These are phyloP conservation scores for Serinus canaria DNA, from an alignment of 2,113 vertebrate species.

Conservation along the genomic window DNA sequence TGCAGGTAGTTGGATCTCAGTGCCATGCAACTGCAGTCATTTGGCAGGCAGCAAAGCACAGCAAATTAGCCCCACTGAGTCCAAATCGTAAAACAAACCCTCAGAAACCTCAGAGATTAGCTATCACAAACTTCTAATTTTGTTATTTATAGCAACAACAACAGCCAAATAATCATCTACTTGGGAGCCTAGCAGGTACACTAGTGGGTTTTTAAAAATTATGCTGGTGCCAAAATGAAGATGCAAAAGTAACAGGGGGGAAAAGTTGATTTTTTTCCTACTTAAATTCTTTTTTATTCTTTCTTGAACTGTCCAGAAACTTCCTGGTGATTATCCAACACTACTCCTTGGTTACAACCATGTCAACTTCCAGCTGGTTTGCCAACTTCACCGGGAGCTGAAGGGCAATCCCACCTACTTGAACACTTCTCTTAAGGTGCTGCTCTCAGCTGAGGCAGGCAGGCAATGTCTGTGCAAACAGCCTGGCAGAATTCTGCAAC, in stretches of 20 bases:
- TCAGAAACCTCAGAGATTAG: background rate
- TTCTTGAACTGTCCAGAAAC: background rate
- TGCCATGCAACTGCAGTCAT: background rate
- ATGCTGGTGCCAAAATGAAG: background rate
- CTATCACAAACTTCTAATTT: background rate
- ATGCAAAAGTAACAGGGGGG: background rate
- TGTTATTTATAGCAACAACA: background rate
- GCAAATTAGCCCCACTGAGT: background rate
- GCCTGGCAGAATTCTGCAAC: background rate
- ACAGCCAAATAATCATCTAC: background rate
- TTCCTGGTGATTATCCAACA: background rate
- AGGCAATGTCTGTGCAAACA: background rate
- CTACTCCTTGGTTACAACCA: background rate
- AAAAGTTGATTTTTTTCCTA: rapidly evolving
- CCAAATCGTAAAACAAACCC: background rate
- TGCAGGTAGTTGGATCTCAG: background rate
- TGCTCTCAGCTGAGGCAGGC: background rate
- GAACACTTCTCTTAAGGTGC: background rate
- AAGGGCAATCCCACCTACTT: background rate
- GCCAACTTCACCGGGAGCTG: background rate
- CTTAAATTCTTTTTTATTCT: background rate
- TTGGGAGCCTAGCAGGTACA: background rate
- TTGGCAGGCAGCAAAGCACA: background rate
- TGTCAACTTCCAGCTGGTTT: background rate
- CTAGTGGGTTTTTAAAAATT: background rate